A percentile compares a stretch with the other conserved stretches of the same genome.
Conservation (phyloP, 37 sponge, comb jelly and placozoan genomes). For the Halichondria panicea region DNA sequence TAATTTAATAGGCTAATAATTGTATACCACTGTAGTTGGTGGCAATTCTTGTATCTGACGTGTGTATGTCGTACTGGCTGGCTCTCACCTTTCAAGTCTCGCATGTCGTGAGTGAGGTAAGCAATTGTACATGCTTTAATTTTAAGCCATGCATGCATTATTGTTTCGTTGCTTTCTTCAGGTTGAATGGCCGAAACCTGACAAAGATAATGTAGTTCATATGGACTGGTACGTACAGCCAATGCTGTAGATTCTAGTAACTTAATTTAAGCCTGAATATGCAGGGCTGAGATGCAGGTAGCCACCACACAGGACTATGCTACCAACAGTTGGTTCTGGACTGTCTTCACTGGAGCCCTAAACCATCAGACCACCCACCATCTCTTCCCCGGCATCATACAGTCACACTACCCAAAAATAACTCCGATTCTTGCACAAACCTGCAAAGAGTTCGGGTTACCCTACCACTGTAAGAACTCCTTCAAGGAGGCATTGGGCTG, state of each 20-base stretch:
- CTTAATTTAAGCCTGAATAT: background rate
- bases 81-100: conserved; percentile 93
- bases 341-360: conserved; percentile 60
- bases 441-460: conserved; percentile 85
- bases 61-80: conserved; percentile 85
- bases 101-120: conserved; percentile 88
- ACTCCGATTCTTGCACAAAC: conserved; percentile 86
- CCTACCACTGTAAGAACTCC: conserved; percentile 81
- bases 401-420: conserved; percentile 83
- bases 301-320: conserved; percentile 64
- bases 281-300: conserved; percentile 70
- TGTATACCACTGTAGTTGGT: conserved; percentile 55
- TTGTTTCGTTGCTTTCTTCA: too few species aligned
- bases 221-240: conserved; percentile 41
- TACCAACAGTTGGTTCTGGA: conserved; percentile 68
- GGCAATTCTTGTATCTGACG: conserved; percentile 65
- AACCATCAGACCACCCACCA: conserved; percentile 79
- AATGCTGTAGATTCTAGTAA: background rate
- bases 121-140: background rate
- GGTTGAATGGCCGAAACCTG: conserved; percentile 66
- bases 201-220: conserved; percentile 44
- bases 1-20: too few species aligned
- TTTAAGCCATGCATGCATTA: too few species aligned
- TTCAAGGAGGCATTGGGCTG: conserved; percentile 78
- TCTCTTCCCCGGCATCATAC: conserved; percentile 73